A percentile compares a stretch with the other conserved stretches of the same genome.
These are phyloP conservation scores for Caenorhabditis drosophilae DNA, from an alignment of 2,888 invertebrate genomes.

Conservation along the genomic window DNA sequence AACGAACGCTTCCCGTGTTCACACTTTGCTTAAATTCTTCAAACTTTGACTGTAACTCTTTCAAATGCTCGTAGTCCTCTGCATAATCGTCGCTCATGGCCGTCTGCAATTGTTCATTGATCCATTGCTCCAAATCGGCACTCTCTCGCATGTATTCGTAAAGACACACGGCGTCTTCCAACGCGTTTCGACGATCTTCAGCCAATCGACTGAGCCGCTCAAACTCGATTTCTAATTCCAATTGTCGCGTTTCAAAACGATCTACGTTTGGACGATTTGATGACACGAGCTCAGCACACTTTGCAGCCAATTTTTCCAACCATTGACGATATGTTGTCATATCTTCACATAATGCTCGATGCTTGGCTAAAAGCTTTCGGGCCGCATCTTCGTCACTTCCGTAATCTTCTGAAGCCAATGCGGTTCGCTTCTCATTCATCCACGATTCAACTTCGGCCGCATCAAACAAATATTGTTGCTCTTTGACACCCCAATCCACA, in stretches of 20 bases:
- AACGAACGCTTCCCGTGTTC: conserved; percentile 86
- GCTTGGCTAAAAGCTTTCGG: conserved; percentile 89
- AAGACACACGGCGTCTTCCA: conserved; percentile 88
- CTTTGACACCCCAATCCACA: conserved; percentile 81
- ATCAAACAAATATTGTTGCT: conserved; percentile 77
- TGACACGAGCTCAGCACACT: conserved; percentile 43
- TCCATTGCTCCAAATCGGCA: conserved; percentile 88
- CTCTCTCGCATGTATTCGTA: conserved; percentile 82
- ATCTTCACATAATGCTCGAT: conserved; percentile 77
- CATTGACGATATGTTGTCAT: conserved; percentile 60
- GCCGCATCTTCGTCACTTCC: conserved; percentile 89
- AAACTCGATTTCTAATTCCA: conserved; percentile 57
- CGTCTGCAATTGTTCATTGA: conserved; percentile 85
- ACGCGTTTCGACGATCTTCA: conserved; percentile 70
- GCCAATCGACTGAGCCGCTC: conserved; percentile 47
- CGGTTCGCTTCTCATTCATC: conserved; percentile 85
- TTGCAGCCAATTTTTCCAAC: conserved; percentile 51
- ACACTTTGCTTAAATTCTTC: conserved; percentile 89
- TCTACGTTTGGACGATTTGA: conserved; percentile 48
- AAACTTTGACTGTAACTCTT: conserved; percentile 86
- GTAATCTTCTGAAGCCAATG: conserved; percentile 80
- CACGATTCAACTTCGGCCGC: conserved; percentile 78
- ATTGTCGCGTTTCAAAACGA: conserved; percentile 51
- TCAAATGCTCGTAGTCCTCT: conserved; percentile 77
- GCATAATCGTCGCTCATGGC: conserved; percentile 92